A percentile compares a stretch with the other conserved stretches of the same genome.
These are phyloP conservation scores for Lydus trimaculatus DNA, from an alignment of 2,888 invertebrate species.

Conservation along the genomic window DNA sequence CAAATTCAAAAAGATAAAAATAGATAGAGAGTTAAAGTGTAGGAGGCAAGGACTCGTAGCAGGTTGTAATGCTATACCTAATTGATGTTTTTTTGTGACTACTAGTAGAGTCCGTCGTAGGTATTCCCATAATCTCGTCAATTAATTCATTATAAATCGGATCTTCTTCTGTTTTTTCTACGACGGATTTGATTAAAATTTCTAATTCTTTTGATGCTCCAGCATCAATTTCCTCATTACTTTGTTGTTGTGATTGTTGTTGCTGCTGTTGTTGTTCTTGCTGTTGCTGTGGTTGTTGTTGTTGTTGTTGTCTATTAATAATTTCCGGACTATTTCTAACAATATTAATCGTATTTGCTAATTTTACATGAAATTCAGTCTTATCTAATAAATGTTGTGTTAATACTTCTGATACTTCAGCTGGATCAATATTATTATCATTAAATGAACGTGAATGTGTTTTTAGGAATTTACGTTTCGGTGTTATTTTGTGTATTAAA, in stretches of 20 bases:
- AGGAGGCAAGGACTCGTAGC: too few relatives aligned
- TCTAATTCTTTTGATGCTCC: slow-evolving; percentile 54
- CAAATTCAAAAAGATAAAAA: too few relatives aligned
- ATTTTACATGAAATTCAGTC: slow-evolving; percentile 63
- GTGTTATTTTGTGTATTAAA: slow-evolving; percentile 1
- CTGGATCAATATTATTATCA: slow-evolving; percentile 7
- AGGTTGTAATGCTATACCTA: too few relatives aligned
- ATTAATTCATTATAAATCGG: slow-evolving; percentile 63
- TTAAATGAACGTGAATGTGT: slow-evolving; percentile 4
- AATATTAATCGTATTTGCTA: slow-evolving; percentile 65
- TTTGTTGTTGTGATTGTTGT: neutral
- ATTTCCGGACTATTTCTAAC: slow-evolving; percentile 49
- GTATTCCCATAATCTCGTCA: slow-evolving; percentile 59
- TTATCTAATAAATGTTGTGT: slow-evolving; percentile 62
- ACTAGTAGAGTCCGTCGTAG: neutral
- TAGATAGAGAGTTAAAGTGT: too few relatives aligned
- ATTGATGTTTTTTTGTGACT: neutral
- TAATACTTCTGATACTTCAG: slow-evolving; percentile 49
- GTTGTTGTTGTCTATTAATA: neutral
- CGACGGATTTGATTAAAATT: slow-evolving; percentile 62
- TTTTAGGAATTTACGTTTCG: slow-evolving; percentile 16
- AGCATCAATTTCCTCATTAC: slow-evolving; percentile 14
- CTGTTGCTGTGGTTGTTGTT: too few relatives aligned
- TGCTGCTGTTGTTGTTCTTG: neutral
- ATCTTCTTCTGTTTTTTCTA: slow-evolving; percentile 63